Evolutionary conservation across 2,797 vertebrate genomes (phyloP), one percentile per base, ranked within the genome.

Genomic region (Aselliscus stoliczkanus): DNA sequence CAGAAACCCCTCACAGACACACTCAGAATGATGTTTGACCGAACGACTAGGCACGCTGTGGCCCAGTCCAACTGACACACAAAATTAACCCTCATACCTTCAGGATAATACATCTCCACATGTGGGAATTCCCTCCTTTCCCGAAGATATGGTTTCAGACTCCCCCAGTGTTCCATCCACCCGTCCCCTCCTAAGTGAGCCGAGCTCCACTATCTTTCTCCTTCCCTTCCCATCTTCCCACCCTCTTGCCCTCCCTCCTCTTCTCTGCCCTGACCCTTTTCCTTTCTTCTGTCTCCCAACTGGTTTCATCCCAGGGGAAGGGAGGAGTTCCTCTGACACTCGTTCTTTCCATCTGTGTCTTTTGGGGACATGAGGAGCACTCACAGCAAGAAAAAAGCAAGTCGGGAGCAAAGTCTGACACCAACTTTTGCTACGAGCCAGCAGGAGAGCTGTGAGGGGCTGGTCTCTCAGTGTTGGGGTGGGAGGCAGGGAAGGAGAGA

Each of bases 401-500:
- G 85, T 27, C 94, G 65, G 27, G 92, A 81, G 88, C 92, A 82
- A 97, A 96, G 93, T 96, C 83, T 42, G 91, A 39, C 1, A 80
- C 87, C 90, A 88, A 95, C 93, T 95, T 96, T 94, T 96, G 97
- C 93, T 96, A 73, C 21, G 96, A 84, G 97, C 94, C 50, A 94
- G 69, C 96, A n/a, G 90, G 81, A 94, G 88, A 95, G 90, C 5
- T 93, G 87, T 72, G 83, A 97, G 95, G 93, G 96, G 93, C 95
- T 76, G 69, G 93, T 94, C 88, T 95, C 95, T 96, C 95, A 95
- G 93, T 56, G 72, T 95, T 92, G 94, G 92, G 95, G 91, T 77
- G 72, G 96, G 92, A 98, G 96, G 95, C 96, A 96, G 97, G 95
- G 96, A 97, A 97, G 96, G 97, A 97, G 95, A 60, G 97, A 94